Conservation (phyloP, 1,140 invertebrate genomes). For the Trichonephila clavata region DNA sequence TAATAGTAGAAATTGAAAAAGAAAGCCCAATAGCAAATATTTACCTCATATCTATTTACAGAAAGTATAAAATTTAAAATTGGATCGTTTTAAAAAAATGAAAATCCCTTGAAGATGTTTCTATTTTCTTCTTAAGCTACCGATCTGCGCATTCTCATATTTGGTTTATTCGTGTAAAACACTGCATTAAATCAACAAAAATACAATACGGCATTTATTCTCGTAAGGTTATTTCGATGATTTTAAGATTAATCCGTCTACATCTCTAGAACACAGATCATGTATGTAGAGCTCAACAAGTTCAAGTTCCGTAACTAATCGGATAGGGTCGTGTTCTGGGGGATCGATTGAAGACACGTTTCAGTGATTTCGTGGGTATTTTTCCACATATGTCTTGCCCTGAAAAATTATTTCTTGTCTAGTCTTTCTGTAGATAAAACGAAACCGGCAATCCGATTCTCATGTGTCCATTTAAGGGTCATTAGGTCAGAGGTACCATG, state of each 20-base stretch:
- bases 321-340: neutral
- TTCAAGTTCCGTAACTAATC: constrained; percentile 30
- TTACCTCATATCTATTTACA: too few species aligned
- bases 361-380: neutral
- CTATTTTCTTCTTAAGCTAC: neutral
- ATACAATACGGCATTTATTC: neutral
- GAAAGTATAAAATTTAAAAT: too few species aligned
- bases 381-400: neutral
- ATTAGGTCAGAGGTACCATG: neutral
- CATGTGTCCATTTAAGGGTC: neutral
- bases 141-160: neutral
- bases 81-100: too few species aligned
- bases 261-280: neutral
- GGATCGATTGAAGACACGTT: neutral
- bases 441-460: neutral
- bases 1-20: too few species aligned
- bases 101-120: too few species aligned
- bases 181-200: neutral
- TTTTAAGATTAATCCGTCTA: neutral
- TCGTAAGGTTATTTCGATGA: neutral
- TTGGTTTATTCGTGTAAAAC: neutral
- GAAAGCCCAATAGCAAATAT: too few species aligned
- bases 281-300: neutral
- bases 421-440: neutral
- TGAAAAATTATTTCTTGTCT: neutral